A percentile compares a stretch with the other conserved stretches of the same genome.
Conservation (phyloP, 2,888 invertebrate genomes). For the Dicycla oo region DNA sequence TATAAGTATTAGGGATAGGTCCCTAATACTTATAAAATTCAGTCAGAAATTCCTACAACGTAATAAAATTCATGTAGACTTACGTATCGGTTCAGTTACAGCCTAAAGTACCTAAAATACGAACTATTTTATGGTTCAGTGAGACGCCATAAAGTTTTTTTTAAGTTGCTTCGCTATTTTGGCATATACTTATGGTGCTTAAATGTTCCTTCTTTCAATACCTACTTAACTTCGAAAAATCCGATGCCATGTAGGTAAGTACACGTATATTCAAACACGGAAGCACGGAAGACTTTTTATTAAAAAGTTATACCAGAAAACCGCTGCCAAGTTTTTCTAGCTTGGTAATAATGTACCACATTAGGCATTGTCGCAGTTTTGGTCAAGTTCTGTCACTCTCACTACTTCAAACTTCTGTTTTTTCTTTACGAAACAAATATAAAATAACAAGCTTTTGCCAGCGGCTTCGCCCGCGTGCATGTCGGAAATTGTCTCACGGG, state of each 20-base stretch:
- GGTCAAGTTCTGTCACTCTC: not conserved
- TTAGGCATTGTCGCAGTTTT: not conserved
- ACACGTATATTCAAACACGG: not conserved
- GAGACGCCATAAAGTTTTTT: constrained; percentile 14
- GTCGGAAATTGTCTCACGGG: no score
- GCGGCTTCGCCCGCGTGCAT: no score
- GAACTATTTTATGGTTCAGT: constrained; percentile 21
- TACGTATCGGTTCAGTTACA: constrained; percentile 7
- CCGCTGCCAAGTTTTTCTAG: not conserved
- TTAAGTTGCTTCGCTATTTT: constrained; percentile 9
- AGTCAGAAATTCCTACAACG: not conserved
- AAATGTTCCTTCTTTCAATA: not conserved
- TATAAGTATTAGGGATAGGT: no score
- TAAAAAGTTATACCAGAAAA: constrained; percentile 4
- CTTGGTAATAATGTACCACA: not conserved
- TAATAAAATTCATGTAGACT: constrained; percentile 19
- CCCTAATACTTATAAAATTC: constrained; percentile 13
- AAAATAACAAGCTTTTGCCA: no score
- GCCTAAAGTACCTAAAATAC: constrained; percentile 16
- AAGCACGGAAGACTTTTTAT: not conserved
- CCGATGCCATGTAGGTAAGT: not conserved
- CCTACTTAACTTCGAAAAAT: not conserved
- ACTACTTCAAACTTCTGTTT: not conserved
- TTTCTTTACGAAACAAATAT: not conserved
- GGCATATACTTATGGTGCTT: not conserved